Conservation (phyloP, 2,888 invertebrate species). For the Tiliacea citrago region DNA sequence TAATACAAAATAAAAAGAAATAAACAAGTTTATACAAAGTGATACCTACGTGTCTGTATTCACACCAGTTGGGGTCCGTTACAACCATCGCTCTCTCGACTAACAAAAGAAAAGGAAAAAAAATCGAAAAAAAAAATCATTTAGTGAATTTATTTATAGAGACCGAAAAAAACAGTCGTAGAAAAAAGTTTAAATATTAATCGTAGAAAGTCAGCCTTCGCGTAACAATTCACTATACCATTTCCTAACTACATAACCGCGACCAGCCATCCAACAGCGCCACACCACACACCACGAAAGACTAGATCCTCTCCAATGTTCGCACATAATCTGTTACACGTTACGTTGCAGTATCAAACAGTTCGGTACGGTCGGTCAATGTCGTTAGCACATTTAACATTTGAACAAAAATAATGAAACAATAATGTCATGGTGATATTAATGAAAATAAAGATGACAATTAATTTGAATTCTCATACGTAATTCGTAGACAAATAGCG, state of each 20-base stretch:
- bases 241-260: conserved; percentile 74
- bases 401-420: conserved; percentile 57
- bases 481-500: conserved; percentile 59
- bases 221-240: conserved; percentile 78
- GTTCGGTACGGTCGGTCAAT: conserved; percentile 50
- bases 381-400: conserved; percentile 55
- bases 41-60: conserved; percentile 68
- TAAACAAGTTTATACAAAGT: conserved; percentile 79
- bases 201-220: conserved; percentile 86
- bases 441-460: conserved; percentile 62
- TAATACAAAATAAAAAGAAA: conserved; percentile 82
- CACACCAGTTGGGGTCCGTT: conserved; percentile 67
- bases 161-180: conserved; percentile 67
- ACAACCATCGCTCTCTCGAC: conserved; percentile 56
- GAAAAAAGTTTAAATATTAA: conserved; percentile 76
- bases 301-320: conserved; percentile 59
- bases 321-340: conserved; percentile 3
- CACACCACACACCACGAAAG: conserved; percentile 63
- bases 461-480: conserved; percentile 59
- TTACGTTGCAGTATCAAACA: conserved; percentile 25
- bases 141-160: conserved; percentile 64
- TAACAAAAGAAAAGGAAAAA: conserved; percentile 56
- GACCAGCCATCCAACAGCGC: conserved; percentile 56
- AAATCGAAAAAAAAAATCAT: conserved; percentile 55
- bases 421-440: conserved; percentile 68